These are phyloP conservation scores for Vespertilio murinus DNA, from an alignment of 2,797 vertebrate genomes.

Conservation along the genomic window DNA sequence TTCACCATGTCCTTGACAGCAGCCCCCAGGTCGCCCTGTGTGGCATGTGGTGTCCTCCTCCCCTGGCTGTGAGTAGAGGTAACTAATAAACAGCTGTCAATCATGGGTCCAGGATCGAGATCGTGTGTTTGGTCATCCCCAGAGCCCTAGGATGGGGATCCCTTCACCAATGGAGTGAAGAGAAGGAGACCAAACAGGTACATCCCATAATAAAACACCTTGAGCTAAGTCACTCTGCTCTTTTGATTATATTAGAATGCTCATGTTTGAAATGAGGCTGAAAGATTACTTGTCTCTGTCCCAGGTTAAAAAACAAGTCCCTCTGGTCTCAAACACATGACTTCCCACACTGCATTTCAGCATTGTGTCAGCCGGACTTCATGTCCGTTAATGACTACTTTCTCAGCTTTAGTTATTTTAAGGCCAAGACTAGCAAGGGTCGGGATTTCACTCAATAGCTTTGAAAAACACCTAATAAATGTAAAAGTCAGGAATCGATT, in stretches of 20 bases:
- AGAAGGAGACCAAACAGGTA: not conserved
- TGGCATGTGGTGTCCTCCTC: not conserved
- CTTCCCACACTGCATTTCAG: not conserved
- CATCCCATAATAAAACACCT: not conserved
- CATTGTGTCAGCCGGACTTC: not conserved
- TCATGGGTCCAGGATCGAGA: not conserved
- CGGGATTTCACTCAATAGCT: not conserved
- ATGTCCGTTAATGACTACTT: not conserved
- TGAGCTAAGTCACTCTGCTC: not conserved
- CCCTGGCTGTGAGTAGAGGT: not conserved
- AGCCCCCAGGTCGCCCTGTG: not conserved
- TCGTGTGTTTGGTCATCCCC: not conserved
- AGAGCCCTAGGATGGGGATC: not conserved
- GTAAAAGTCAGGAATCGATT: conserved; percentile 63
- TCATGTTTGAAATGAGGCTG: not conserved
- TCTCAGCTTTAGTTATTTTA: conserved; percentile 49
- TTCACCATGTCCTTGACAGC: not conserved
- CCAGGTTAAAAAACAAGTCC: not conserved
- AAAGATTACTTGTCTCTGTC: not conserved
- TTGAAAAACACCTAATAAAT: conserved; percentile 64
- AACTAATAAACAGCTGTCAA: not conserved
- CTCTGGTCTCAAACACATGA: not conserved
- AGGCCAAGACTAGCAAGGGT: not conserved
- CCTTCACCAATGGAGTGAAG: not conserved
- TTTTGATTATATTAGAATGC: not conserved